phyloP scores from a whole-genome alignment of 2,797 vertebrate species.

The Gobio occitaniae region DNA sequence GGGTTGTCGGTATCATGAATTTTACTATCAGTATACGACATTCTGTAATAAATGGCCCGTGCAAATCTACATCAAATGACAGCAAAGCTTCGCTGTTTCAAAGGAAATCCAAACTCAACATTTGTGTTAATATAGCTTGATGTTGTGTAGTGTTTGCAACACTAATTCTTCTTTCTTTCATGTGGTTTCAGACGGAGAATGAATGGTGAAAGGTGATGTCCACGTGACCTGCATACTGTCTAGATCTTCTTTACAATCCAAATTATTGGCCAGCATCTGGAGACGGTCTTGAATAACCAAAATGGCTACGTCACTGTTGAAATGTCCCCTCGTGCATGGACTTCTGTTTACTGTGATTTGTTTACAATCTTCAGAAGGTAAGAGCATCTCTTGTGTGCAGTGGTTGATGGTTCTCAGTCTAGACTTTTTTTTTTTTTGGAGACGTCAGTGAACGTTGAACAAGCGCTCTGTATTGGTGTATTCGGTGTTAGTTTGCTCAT shows the following conservation, averaged over 20 bases:
- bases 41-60: background rate
- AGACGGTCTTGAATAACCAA: slow-evolving; percentile 65
- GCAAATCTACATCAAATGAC: background rate
- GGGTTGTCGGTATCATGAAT: background rate
- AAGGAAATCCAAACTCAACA: background rate
- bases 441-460: background rate
- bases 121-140: background rate
- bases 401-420: background rate
- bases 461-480: background rate
- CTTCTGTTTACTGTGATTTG: slow-evolving; percentile 72
- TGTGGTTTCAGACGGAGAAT: slow-evolving; percentile 75
- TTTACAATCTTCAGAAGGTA: slow-evolving; percentile 77
- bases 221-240: slow-evolving; percentile 56
- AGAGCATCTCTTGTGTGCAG: slow-evolving; percentile 45
- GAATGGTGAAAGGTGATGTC: slow-evolving; percentile 69
- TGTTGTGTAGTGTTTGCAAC: background rate
- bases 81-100: background rate
- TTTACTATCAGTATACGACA: background rate
- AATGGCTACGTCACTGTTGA: slow-evolving; percentile 76
- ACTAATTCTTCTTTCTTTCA: slow-evolving; percentile 14
- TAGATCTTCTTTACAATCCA: slow-evolving; percentile 45
- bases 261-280: slow-evolving; percentile 64
- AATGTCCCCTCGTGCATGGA: slow-evolving; percentile 70
- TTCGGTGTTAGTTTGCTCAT: slow-evolving; percentile 22
- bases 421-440: background rate